A percentile compares a stretch with the other conserved stretches of the same genome.
Evolutionary conservation across 1,140 invertebrate genomes (phyloP).

Genomic region (Pseudobourletiella spinata): DNA sequence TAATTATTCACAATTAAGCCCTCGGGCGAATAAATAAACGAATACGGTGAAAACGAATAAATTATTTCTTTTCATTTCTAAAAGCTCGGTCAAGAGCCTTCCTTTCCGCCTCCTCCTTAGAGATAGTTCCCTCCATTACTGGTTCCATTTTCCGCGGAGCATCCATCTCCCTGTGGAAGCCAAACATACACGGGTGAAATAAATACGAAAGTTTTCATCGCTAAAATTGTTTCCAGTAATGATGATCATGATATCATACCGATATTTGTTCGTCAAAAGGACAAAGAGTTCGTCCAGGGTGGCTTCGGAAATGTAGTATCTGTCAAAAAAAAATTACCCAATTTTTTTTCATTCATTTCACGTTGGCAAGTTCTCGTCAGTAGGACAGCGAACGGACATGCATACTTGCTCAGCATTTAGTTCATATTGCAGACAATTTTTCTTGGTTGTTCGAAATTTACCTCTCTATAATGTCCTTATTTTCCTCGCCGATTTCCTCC

Average conservation of each 20-base stretch:
- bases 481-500: neutral
- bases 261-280: constrained; percentile 28
- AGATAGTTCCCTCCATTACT: neutral
- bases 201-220: too few relatives aligned
- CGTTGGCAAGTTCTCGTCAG: too few relatives aligned
- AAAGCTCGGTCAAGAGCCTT: neutral
- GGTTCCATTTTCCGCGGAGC: constrained; percentile 6
- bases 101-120: constrained; percentile 4
- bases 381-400: too few relatives aligned
- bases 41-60: too few relatives aligned
- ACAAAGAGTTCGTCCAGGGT: constrained; percentile 25
- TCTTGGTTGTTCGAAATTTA: neutral
- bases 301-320: constrained; percentile 17
- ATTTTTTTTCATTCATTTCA: neutral
- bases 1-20: too few relatives aligned
- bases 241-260: too few relatives aligned
- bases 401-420: too few relatives aligned
- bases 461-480: constrained; percentile 21
- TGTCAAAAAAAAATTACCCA: neutral
- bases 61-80: too few relatives aligned
- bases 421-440: too few relatives aligned
- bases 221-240: too few relatives aligned
- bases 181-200: neutral
- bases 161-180: constrained; percentile 9
- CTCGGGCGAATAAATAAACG: too few relatives aligned